These are phyloP conservation scores for Aegypius monachus DNA, from an alignment of 2,113 vertebrate genomes.

Conservation along the genomic window DNA sequence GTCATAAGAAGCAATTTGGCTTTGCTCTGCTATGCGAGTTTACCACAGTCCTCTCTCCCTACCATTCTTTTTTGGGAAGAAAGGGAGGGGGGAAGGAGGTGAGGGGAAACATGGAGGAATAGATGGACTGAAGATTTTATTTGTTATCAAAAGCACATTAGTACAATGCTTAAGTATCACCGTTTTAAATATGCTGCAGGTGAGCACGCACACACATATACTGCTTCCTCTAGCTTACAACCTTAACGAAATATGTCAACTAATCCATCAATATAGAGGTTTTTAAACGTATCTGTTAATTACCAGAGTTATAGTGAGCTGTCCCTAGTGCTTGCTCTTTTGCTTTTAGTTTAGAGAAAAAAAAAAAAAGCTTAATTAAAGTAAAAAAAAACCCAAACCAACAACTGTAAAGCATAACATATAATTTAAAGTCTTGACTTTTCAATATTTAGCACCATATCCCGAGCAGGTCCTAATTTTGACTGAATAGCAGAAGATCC, in stretches of 20 bases:
- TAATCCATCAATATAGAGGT: background rate
- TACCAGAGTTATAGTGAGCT: background rate
- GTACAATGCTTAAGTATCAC: background rate
- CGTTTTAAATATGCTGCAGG: background rate
- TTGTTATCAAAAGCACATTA: background rate
- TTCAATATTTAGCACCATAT: background rate
- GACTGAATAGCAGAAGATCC: background rate
- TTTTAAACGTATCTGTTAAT: background rate
- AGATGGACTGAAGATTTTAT: background rate
- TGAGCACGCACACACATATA: background rate
- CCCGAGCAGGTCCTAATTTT: background rate
- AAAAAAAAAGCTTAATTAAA: background rate
- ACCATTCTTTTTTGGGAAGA: background rate
- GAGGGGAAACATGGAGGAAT: fast-evolving
- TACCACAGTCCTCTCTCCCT: background rate
- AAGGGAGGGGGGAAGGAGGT: background rate
- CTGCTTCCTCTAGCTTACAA: background rate
- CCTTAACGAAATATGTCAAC: background rate
- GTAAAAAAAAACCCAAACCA: fast-evolving
- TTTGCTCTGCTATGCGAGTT: background rate
- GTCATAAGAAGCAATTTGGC: background rate
- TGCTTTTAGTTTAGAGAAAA: background rate
- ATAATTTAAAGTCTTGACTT: background rate
- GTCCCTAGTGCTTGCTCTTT: background rate
- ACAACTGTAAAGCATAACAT: background rate